Conservation (phyloP, 1,140 invertebrate genomes). For the Spodoptera litura region DNA sequence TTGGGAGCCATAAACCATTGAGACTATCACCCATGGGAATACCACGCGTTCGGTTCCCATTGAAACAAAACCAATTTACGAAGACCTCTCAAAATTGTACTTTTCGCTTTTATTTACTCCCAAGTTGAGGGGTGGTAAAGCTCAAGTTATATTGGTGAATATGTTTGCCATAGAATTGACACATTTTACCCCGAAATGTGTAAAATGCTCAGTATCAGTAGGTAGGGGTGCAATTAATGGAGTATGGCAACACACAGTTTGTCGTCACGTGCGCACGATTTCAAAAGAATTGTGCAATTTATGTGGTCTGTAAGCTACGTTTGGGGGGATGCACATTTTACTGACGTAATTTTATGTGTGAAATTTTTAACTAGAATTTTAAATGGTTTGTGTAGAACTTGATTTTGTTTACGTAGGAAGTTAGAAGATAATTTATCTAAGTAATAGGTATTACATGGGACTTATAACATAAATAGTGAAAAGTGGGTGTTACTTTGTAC, state of each 20-base stretch:
- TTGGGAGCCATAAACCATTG: slow-evolving; percentile 47
- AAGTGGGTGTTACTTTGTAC: too few relatives aligned
- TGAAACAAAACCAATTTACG: slow-evolving; percentile 52
- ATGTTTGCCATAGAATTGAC: slow-evolving; percentile 58
- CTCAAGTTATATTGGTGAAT: slow-evolving; percentile 47
- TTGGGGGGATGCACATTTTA: neutral
- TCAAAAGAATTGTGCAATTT: slow-evolving; percentile 54
- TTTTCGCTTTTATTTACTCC: neutral
- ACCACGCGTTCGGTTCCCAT: slow-evolving; percentile 56
- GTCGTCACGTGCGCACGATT: slow-evolving; percentile 64
- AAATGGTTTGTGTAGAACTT: neutral
- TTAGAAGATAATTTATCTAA: too few relatives aligned
- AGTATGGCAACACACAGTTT: slow-evolving; percentile 58
- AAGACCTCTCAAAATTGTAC: slow-evolving; percentile 35
- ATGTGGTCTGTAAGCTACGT: slow-evolving; percentile 22
- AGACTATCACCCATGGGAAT: slow-evolving; percentile 50
- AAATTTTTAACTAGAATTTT: neutral
- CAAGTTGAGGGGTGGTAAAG: neutral
- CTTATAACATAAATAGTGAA: too few relatives aligned
- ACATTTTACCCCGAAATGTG: slow-evolving; percentile 65
- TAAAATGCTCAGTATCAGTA: slow-evolving; percentile 44
- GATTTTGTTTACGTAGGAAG: too few relatives aligned
- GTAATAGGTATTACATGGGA: too few relatives aligned
- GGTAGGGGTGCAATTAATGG: slow-evolving; percentile 62
- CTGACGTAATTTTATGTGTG: neutral